These are phyloP conservation scores for Sweltsa coloradensis DNA, from an alignment of 1,140 invertebrate genomes.

Conservation along the genomic window DNA sequence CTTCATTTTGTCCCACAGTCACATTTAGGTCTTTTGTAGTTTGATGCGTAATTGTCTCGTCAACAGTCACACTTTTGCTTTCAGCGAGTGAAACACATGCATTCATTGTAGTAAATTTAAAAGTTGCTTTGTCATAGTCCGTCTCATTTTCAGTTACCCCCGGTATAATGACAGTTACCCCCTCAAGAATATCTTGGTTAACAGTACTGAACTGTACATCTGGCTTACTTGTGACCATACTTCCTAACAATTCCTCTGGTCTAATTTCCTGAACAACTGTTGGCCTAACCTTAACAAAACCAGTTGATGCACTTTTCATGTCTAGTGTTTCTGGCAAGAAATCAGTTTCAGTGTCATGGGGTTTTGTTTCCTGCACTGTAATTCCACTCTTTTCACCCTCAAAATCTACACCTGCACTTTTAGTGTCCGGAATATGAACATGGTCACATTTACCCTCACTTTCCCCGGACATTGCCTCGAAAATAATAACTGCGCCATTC, in stretches of 20 bases:
- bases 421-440: conserved; percentile 4
- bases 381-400: conserved; percentile 9
- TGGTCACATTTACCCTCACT: conserved; percentile 12
- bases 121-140: background rate
- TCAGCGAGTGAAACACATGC: conserved; percentile 11
- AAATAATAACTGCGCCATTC: conserved; percentile 1
- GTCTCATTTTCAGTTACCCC: conserved; percentile 5
- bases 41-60: conserved; percentile 15
- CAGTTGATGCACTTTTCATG: background rate
- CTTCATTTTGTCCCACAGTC: conserved; percentile 11
- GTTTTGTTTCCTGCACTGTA: conserved; percentile 7
- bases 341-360: conserved; percentile 8
- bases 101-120: conserved; percentile 3
- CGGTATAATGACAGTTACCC: conserved; percentile 4
- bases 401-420: conserved; percentile 7
- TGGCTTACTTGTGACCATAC: background rate
- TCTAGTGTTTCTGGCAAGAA: background rate
- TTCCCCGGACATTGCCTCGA: conserved; percentile 8
- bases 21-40: conserved; percentile 11
- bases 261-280: conserved; percentile 9
- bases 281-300: conserved; percentile 6
- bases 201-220: background rate
- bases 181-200: conserved; percentile 9
- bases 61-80: conserved; percentile 10
- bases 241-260: conserved; percentile 4